These are phyloP conservation scores for Chelon labrosus DNA, from an alignment of 2,797 vertebrate genomes.

Conservation along the genomic window DNA sequence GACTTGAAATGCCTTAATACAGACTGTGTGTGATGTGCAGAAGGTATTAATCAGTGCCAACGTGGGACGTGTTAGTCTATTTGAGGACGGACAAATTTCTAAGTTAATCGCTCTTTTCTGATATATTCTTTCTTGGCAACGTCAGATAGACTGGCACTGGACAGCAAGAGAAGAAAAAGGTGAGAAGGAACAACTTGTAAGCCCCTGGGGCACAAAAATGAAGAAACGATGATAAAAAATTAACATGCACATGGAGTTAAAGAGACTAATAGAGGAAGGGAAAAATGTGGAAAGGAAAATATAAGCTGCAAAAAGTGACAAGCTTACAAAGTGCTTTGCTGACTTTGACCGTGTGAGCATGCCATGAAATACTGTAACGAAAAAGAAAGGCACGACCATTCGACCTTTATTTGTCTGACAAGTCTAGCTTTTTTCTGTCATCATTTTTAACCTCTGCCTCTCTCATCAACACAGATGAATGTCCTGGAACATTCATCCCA, in stretches of 20 bases:
- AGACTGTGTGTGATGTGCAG: no score
- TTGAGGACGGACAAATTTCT: no score
- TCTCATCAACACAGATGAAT: background rate
- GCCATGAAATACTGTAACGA: background rate
- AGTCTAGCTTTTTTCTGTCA: background rate
- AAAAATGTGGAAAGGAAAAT: background rate
- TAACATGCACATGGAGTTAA: background rate
- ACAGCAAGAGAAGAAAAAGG: background rate
- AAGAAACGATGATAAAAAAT: background rate
- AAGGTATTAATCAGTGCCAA: no score
- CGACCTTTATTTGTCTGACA: conserved; percentile 1
- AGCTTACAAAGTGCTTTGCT: background rate
- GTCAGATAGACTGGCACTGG: no score
- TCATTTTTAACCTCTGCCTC: background rate
- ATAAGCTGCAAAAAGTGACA: background rate
- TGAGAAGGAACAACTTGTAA: conserved; percentile 5
- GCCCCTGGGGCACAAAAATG: background rate
- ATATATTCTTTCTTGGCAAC: no score
- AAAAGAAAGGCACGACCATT: background rate
- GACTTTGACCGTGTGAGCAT: background rate
- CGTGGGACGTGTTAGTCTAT: no score
- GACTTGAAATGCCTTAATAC: no score
- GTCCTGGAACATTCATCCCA: conserved; percentile 24
- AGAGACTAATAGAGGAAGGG: conserved; percentile 7
- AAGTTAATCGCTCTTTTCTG: no score